Conservation (phyloP, 2,888 invertebrate species). For the Brassicogethes aeneus region DNA sequence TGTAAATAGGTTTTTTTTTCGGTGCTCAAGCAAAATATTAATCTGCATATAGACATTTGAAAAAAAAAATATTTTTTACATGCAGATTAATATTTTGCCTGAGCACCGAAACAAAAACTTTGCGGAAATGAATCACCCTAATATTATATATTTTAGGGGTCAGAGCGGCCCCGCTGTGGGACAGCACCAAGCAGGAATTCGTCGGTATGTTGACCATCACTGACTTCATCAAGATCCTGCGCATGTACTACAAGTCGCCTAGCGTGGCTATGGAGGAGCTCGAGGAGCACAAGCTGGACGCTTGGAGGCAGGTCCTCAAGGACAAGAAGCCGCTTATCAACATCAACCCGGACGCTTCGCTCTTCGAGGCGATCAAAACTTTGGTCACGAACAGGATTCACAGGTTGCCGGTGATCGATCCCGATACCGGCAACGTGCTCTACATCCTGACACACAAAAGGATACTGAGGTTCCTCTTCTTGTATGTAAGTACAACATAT, state of each 20-base stretch:
- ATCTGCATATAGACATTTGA: too few species aligned
- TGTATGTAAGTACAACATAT: conserved; percentile 96
- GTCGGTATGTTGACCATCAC: conserved; percentile 99
- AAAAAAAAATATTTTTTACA: too few species aligned
- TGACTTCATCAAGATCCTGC: conserved; percentile 96
- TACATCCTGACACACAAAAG: conserved; percentile 98
- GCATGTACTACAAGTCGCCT: conserved; percentile 95
- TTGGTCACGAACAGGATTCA: conserved; percentile 92
- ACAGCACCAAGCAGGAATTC: conserved; percentile 82
- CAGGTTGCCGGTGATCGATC: conserved; percentile 94
- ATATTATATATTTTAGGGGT: too few species aligned
- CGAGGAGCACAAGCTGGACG: conserved; percentile 93
- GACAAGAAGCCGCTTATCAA: conserved; percentile 82
- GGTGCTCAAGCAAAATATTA: too few species aligned
- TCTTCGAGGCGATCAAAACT: conserved; percentile 88
- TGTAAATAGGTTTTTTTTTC: too few species aligned
- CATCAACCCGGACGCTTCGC: conserved; percentile 85
- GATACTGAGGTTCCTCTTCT: conserved; percentile 93
- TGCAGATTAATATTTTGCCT: too few species aligned
- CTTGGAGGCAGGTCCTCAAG: conserved; percentile 89
- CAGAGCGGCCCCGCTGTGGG: conserved; percentile 96
- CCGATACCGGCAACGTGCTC: conserved; percentile 89
- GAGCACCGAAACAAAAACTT: too few species aligned
- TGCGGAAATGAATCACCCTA: too few species aligned
- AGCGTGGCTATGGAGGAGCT: conserved; percentile 90